phyloP scores from a whole-genome alignment of 2,113 vertebrate species.

The Saccopteryx bilineata region DNA sequence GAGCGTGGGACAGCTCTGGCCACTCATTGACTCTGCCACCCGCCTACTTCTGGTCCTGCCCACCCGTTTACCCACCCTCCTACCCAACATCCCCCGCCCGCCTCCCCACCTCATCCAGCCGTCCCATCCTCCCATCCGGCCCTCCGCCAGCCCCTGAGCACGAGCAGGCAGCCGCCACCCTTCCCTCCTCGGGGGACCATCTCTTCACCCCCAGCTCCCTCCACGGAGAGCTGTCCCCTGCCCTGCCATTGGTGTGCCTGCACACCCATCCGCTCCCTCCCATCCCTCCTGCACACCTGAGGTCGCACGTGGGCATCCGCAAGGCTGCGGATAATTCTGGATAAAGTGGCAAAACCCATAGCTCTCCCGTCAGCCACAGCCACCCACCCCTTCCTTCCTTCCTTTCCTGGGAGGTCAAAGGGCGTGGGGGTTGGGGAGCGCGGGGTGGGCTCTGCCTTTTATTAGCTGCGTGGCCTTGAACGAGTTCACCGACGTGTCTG shows the following conservation, averaged over 20 bases:
- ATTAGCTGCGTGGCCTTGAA: fast-evolving
- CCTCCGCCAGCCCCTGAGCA: not conserved
- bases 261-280: fast-evolving
- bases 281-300: not conserved
- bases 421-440: fast-evolving
- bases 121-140: not conserved
- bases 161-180: fast-evolving
- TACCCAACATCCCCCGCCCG: not conserved
- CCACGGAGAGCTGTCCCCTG: not conserved
- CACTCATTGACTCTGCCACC: too few species aligned
- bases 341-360: not conserved
- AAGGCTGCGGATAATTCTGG: too few species aligned
- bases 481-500: fast-evolving
- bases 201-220: fast-evolving
- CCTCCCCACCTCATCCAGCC: fast-evolving
- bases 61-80: fast-evolving
- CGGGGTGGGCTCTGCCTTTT: not conserved
- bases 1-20: not conserved
- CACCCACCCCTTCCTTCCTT: not conserved
- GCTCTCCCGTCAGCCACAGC: not conserved
- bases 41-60: not conserved
- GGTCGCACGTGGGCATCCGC: fast-evolving
- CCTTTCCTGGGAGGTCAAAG: not conserved
- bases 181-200: not conserved
- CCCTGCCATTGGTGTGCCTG: fast-evolving